phyloP scores from a whole-genome alignment of 2,797 vertebrate species.

The Lepus townsendii region DNA sequence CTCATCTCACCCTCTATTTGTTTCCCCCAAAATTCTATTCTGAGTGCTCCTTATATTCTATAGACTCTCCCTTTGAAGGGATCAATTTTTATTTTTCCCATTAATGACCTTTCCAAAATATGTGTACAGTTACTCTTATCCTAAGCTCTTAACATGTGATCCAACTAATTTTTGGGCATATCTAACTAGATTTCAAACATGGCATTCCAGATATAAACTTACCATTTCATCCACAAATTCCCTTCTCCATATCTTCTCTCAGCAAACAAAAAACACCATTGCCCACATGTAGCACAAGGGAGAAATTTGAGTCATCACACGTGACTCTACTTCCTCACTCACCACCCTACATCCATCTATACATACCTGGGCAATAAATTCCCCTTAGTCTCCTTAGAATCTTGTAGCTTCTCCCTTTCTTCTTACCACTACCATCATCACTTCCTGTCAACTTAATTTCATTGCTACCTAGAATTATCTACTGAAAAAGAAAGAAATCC shows the following conservation, averaged over 20 bases:
- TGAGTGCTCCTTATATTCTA: not conserved
- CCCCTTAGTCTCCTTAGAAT: not conserved
- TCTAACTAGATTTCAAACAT: not conserved
- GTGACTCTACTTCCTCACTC: not conserved
- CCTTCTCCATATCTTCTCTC: not conserved
- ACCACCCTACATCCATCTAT: not conserved
- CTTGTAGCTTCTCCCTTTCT: not conserved
- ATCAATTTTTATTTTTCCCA: not conserved
- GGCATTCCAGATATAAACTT: not conserved
- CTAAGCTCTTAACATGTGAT: not conserved
- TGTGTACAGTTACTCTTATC: not conserved
- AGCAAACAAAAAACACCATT: not conserved
- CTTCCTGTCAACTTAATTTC: not conserved
- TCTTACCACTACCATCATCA: not conserved
- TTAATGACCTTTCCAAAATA: not conserved
- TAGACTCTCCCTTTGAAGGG: not conserved
- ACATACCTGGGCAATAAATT: not conserved
- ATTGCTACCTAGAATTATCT: not conserved
- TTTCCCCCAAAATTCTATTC: not conserved
- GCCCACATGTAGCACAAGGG: not conserved
- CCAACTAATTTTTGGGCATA: not conserved
- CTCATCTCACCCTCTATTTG: not conserved
- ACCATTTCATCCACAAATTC: not conserved
- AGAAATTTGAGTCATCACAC: not conserved
- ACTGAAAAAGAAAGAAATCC: not conserved